A percentile compares a stretch with the other conserved stretches of the same genome.
Conservation (phyloP, 1,140 invertebrate species). For the Tetranychus urticae region DNA sequence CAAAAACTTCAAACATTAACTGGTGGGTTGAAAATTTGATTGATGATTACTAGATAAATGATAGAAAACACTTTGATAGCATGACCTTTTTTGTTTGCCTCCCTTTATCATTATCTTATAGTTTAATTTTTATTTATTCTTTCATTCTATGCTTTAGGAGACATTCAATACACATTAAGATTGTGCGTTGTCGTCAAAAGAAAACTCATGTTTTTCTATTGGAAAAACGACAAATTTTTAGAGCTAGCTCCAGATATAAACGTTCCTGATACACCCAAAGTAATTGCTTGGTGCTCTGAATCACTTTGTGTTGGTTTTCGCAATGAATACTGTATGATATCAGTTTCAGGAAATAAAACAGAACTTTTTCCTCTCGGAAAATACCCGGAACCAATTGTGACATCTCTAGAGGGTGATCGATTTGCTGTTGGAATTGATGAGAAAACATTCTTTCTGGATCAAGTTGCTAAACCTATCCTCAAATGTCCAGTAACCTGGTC, state of each 20-base stretch:
- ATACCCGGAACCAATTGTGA: conserved; percentile 55
- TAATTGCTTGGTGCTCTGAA: conserved; percentile 60
- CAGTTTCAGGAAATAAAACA: conserved; percentile 35
- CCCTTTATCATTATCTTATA: no score
- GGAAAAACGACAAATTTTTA: conserved; percentile 58
- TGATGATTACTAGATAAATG: no score
- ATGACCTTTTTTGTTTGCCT: no score
- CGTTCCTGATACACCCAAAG: conserved; percentile 54
- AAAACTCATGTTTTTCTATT: conserved; percentile 66
- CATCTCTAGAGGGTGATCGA: conserved; percentile 40
- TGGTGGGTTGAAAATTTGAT: conserved; percentile 27
- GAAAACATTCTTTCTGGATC: conserved; percentile 54
- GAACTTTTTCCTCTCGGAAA: conserved; percentile 60
- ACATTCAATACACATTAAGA: conserved; percentile 37
- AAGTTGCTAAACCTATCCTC: conserved; percentile 37
- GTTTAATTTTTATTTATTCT: background rate
- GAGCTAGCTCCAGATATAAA: conserved; percentile 43
- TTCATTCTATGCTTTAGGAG: background rate
- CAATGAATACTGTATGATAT: conserved; percentile 48
- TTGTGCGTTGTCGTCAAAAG: conserved; percentile 68
- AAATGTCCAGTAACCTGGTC: conserved; percentile 52
- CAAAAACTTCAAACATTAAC: conserved; percentile 33
- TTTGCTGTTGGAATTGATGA: conserved; percentile 56
- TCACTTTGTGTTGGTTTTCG: conserved; percentile 59
- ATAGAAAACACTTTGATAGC: no score